These are phyloP conservation scores for Paralvinella palmiformis DNA, from an alignment of 1,140 invertebrate species.

Conservation along the genomic window DNA sequence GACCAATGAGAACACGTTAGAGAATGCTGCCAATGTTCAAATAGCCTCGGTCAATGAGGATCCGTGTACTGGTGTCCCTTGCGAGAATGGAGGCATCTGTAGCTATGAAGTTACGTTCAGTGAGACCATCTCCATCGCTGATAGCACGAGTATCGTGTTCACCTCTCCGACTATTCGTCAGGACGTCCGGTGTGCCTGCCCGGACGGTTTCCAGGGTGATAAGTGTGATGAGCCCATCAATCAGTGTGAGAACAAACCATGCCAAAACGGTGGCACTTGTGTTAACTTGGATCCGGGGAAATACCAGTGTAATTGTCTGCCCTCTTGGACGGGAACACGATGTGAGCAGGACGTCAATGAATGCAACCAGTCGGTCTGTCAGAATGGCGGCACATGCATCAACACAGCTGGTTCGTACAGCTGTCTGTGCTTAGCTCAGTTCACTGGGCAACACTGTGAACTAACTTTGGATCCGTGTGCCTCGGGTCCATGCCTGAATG, in stretches of 20 bases:
- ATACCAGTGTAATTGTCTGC: slow-evolving; percentile 74
- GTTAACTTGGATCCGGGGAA: slow-evolving; percentile 62
- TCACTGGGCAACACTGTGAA: slow-evolving; percentile 23
- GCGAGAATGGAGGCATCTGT: slow-evolving; percentile 55
- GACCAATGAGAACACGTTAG: slow-evolving; percentile 4
- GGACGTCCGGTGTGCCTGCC: slow-evolving; percentile 72
- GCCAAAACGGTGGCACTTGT: slow-evolving; percentile 73
- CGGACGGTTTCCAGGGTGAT: slow-evolving; percentile 69
- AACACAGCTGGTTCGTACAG: slow-evolving; percentile 84
- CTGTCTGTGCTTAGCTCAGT: slow-evolving; percentile 55
- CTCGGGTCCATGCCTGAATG: slow-evolving; percentile 69
- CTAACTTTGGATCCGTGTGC: slow-evolving; percentile 15
- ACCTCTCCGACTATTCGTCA: slow-evolving; percentile 72
- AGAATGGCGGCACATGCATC: slow-evolving; percentile 60
- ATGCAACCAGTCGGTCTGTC: slow-evolving; percentile 5
- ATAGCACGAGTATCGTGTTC: slow-evolving; percentile 71
- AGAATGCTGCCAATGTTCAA: neutral
- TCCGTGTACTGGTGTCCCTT: neutral
- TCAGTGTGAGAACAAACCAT: slow-evolving; percentile 86
- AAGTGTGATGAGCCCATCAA: slow-evolving; percentile 77
- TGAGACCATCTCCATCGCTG: slow-evolving; percentile 59
- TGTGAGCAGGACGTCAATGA: slow-evolving; percentile 58
- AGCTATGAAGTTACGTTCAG: slow-evolving; percentile 65
- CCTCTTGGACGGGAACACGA: slow-evolving; percentile 69
- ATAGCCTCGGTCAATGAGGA: neutral